phyloP scores from a whole-genome alignment of 2,113 vertebrate genomes.

The Microcebus jonahi region DNA sequence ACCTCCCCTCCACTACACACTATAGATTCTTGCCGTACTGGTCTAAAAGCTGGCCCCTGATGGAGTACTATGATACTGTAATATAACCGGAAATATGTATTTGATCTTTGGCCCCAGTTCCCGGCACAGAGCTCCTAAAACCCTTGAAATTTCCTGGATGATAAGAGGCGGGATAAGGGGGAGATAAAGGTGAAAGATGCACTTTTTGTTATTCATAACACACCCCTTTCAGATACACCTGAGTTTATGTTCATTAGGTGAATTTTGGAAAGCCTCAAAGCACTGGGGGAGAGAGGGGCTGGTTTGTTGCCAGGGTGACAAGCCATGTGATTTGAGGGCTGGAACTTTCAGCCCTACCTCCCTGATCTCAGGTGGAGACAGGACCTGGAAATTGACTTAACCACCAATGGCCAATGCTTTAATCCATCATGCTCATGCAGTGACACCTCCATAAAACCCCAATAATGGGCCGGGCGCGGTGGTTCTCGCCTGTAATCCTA shows the following conservation, averaged over 20 bases:
- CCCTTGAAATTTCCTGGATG: neutral
- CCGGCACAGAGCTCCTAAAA: neutral
- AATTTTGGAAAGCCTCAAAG: neutral
- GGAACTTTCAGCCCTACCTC: neutral
- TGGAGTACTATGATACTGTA: neutral
- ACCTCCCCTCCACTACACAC: neutral
- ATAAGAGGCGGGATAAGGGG: neutral
- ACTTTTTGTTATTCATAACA: neutral
- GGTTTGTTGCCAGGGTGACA: neutral
- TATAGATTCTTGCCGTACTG: neutral
- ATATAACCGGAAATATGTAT: neutral
- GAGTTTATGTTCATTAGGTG: neutral
- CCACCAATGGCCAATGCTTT: neutral
- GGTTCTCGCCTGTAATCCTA: too few species aligned
- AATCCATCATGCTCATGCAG: neutral
- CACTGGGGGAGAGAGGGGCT: neutral
- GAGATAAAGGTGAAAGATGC: neutral
- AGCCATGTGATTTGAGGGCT: neutral
- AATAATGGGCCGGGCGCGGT: too few species aligned
- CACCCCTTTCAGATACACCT: neutral
- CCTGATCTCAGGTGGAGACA: neutral
- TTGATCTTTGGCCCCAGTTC: neutral
- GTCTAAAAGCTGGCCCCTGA: neutral
- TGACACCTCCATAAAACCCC: neutral
- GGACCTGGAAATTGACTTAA: neutral